Conservation (phyloP, 2,797 vertebrate species). For the Huso huso region DNA sequence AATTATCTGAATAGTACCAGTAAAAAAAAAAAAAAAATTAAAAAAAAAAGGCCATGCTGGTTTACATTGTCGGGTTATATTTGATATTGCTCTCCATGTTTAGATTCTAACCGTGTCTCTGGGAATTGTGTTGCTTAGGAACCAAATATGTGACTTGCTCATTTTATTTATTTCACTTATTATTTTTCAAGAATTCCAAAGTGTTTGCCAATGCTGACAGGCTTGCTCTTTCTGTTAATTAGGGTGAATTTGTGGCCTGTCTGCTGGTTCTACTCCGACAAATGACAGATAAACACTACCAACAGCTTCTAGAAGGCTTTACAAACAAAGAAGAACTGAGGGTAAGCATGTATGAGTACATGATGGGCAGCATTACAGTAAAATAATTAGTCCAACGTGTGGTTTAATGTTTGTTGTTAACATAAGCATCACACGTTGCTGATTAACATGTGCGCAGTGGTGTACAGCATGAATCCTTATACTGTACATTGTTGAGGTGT, state of each 20-base stretch:
- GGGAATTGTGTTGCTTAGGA: neutral
- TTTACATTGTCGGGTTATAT: no score
- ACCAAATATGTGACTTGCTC: neutral
- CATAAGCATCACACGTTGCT: no score
- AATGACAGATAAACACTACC: constrained; percentile 95
- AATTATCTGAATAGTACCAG: no score
- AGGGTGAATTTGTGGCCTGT: constrained; percentile 96
- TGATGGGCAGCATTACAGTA: neutral
- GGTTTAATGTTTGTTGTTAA: no score
- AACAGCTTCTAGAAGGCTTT: constrained; percentile 89
- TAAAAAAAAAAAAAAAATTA: no score
- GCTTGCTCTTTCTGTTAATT: constrained; percentile 13
- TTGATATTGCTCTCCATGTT: no score
- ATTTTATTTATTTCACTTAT: neutral
- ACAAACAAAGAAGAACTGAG: constrained; percentile 84
- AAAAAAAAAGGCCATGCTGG: no score
- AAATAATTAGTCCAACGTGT: neutral
- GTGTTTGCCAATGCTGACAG: neutral
- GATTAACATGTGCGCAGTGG: no score
- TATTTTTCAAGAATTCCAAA: neutral
- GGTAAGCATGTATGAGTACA: constrained; percentile 57
- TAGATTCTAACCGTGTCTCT: neutral
- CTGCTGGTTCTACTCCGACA: constrained; percentile 85
- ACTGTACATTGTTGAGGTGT: no score
- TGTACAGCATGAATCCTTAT: no score